Conservation (phyloP, 1,140 invertebrate genomes). For the Trialeurodes vaporariorum region DNA sequence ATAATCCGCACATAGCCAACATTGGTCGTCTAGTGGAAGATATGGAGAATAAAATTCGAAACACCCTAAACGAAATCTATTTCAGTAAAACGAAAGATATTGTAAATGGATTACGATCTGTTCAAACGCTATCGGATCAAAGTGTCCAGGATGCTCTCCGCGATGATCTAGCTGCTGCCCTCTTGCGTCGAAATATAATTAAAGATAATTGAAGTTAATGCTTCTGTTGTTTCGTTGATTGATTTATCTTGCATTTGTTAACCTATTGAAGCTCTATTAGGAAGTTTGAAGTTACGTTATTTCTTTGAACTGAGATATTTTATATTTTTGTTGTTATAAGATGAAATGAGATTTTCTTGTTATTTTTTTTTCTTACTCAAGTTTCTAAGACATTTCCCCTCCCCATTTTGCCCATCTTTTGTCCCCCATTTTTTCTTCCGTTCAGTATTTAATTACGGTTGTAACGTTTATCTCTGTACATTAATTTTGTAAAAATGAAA, state of each 20-base stretch:
- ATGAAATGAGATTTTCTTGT: neutral
- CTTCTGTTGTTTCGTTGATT: neutral
- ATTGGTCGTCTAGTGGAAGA: conserved; percentile 95
- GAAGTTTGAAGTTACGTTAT: neutral
- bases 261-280: neutral
- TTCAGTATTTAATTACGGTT: too few relatives aligned
- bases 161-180: conserved; percentile 71
- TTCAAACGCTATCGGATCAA: conserved; percentile 71
- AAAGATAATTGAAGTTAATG: conserved; percentile 21
- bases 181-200: conserved; percentile 60
- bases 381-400: neutral
- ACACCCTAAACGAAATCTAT: conserved; percentile 97
- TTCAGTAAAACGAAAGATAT: conserved; percentile 99
- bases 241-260: neutral
- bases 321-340: neutral
- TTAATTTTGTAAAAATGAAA: too few relatives aligned
- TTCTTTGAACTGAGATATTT: neutral
- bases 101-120: conserved; percentile 89
- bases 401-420: neutral
- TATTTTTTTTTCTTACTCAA: neutral
- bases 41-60: conserved; percentile 99
- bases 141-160: conserved; percentile 68
- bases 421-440: too few relatives aligned
- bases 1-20: conserved; percentile 93
- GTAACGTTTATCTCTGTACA: too few relatives aligned